These are phyloP conservation scores for Xiphophorus birchmanni DNA, from an alignment of 2,797 vertebrate genomes.

Conservation along the genomic window DNA sequence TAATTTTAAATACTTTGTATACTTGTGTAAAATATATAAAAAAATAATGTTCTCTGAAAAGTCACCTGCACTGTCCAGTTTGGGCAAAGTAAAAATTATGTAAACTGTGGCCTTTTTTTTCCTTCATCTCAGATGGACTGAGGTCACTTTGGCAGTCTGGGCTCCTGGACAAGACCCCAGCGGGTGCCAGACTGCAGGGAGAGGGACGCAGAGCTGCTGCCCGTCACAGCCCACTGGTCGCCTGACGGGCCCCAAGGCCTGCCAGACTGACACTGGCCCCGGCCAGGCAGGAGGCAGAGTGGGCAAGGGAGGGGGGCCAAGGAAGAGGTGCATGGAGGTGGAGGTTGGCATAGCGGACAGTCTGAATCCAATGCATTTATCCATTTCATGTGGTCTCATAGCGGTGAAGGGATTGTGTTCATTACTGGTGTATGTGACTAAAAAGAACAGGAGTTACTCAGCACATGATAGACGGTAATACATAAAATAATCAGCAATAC, in stretches of 20 bases:
- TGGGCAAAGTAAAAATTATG: slow-evolving; percentile 31
- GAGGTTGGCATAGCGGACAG: slow-evolving; percentile 68
- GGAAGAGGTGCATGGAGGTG: slow-evolving; percentile 58
- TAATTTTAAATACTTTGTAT: background rate
- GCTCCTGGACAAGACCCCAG: slow-evolving; percentile 80
- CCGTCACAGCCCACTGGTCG: slow-evolving; percentile 82
- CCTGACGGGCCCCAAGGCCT: slow-evolving; percentile 82
- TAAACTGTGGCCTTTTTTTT: slow-evolving; percentile 31
- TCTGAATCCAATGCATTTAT: slow-evolving; percentile 73
- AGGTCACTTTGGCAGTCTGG: slow-evolving; percentile 82
- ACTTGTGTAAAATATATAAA: background rate
- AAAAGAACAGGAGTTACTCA: slow-evolving; percentile 49
- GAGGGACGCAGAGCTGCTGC: slow-evolving; percentile 78
- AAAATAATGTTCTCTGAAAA: background rate
- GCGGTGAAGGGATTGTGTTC: slow-evolving; percentile 16
- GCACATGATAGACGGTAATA: slow-evolving; percentile 43
- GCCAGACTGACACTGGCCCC: slow-evolving; percentile 81
- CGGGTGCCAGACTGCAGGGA: slow-evolving; percentile 83
- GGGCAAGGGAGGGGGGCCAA: slow-evolving; percentile 48
- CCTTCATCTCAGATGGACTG: slow-evolving; percentile 60
- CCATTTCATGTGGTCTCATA: slow-evolving; percentile 50
- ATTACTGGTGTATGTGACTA: background rate
- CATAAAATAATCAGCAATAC: slow-evolving; percentile 17
- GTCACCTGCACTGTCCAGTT: slow-evolving; percentile 29
- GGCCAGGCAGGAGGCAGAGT: slow-evolving; percentile 72